Conservation (phyloP, 1,140 invertebrate genomes). For the Aricia agestis region DNA sequence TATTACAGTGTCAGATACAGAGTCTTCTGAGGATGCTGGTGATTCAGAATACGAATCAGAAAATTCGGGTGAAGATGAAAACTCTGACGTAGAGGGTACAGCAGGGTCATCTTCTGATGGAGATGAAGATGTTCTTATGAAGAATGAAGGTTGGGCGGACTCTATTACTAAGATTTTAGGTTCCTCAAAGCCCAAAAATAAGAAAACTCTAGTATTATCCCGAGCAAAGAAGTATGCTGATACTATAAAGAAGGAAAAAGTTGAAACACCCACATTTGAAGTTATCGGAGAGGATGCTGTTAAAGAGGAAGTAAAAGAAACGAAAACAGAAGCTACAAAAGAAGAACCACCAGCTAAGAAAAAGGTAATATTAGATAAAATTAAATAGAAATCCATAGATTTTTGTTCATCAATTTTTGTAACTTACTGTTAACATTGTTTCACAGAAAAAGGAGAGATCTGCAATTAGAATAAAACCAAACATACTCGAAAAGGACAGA, state of each 20-base stretch:
- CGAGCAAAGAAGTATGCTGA: slow-evolving; percentile 84
- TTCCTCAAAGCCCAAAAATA: slow-evolving; percentile 84
- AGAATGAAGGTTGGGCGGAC: slow-evolving; percentile 81
- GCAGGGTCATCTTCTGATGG: background rate
- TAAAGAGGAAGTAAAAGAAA: slow-evolving; percentile 45
- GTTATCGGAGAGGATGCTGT: slow-evolving; percentile 64
- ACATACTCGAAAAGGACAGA: slow-evolving; percentile 82
- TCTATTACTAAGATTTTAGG: slow-evolving; percentile 85
- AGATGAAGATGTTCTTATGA: slow-evolving; percentile 40
- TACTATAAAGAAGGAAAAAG: slow-evolving; percentile 70
- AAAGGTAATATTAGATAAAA: slow-evolving; percentile 50
- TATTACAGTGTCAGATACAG: slow-evolving; percentile 49
- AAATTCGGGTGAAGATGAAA: slow-evolving; percentile 25
- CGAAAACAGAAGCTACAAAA: slow-evolving; percentile 57
- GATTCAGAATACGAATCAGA: slow-evolving; percentile 48
- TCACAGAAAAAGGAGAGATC: slow-evolving; percentile 80
- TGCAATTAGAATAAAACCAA: slow-evolving; percentile 84
- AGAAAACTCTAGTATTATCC: slow-evolving; percentile 84
- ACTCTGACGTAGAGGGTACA: slow-evolving; percentile 23
- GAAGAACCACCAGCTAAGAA: slow-evolving; percentile 60
- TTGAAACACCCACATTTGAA: slow-evolving; percentile 74
- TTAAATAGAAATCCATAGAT: background rate
- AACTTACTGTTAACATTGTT: slow-evolving; percentile 24
- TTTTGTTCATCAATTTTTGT: slow-evolving; percentile 11
- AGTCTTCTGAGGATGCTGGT: slow-evolving; percentile 45